These are phyloP conservation scores for Erpornis zantholeuca DNA, from an alignment of 2,113 vertebrate genomes.

Conservation along the genomic window DNA sequence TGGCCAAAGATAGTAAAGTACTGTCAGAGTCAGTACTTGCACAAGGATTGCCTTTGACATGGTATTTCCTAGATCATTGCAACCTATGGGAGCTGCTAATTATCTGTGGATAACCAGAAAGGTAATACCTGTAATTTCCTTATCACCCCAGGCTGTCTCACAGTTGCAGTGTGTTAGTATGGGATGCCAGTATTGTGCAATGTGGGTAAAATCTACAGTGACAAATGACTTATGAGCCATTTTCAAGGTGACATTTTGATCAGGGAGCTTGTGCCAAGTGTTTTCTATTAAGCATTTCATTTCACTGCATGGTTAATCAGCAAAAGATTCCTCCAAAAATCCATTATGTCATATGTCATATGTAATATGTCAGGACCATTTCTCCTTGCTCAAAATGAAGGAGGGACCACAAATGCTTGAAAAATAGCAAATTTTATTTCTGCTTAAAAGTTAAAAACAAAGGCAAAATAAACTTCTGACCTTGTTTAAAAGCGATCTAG, in stretches of 20 bases:
- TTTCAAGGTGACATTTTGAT: constrained; percentile 66
- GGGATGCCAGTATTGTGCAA: not conserved
- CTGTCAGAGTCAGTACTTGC: not conserved
- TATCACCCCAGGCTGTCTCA: not conserved
- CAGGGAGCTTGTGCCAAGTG: constrained; percentile 48
- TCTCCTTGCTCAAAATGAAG: constrained; percentile 8
- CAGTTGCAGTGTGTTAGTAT: not conserved
- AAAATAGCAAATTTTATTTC: constrained; percentile 1
- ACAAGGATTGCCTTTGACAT: constrained; percentile 7
- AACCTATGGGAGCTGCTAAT: constrained; percentile 10
- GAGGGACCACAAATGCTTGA: not conserved
- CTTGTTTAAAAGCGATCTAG: constrained; percentile 26
- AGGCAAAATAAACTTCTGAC: constrained; percentile 12
- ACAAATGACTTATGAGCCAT: constrained; percentile 16
- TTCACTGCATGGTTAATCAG: constrained; percentile 56
- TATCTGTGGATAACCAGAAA: not conserved
- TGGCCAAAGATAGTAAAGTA: not conserved
- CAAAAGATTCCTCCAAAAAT: constrained; percentile 38
- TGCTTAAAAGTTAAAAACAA: not conserved
- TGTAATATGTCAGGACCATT: not conserved
- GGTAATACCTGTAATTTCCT: constrained; percentile 34
- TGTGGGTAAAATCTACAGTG: constrained; percentile 1
- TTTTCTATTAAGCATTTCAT: constrained; percentile 50
- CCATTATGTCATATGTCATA: not conserved
- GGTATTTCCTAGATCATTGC: not conserved